Base-by-base conservation (phyloP, 2,888 invertebrate species). In the Vandiemenella viatica region DNA sequence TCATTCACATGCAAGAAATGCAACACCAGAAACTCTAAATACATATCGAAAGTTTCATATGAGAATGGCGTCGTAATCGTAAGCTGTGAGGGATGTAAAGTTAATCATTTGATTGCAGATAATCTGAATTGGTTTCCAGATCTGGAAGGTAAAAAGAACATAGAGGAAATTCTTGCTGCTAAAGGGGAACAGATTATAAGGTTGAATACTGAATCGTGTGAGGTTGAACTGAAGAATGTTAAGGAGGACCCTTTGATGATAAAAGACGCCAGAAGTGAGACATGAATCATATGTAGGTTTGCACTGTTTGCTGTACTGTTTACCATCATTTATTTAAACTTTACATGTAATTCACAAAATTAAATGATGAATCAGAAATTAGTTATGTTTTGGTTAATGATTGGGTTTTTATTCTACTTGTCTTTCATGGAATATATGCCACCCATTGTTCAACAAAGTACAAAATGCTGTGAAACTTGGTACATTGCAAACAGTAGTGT, bases 81-180 rank as follows among this genome's bases (percentile, higher is more conserved):
- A 0, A 80, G 76, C 47, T 97, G 97, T 65, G 77, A 79, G 47
- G 85, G 85, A 1, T 96, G 96, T 63, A 67, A 76, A 42, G 93
- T 88, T 62, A 80, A 87, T 64, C 97, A 97, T 67, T 71, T 97
- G 19, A 95, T 97, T 56, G 96, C 96, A 0, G 96, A 97, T 63
- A 93, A 97, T 67, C 71, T 97, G 1, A 86, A 86, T 55, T 97
- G 96, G 96, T 97, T 96, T 63, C 71, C 79, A 0, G 84, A 90
- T 61, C 69, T 84, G 61, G 58, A 69, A 45, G 79, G 79, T 1
- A 80, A 77, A 60, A 76, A 74, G 54, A 96, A 96, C 62, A 88
- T 97, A 58, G 95, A 96, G 70, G 83, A 87, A 55, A 86, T 93
- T 26, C 70, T 96, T 63, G 81, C 80, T 16, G 80, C 79, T 50